Evolutionary conservation across 53 echinoderm and acorn worm genomes (phyloP).

Genomic region (Antedon mediterranea): DNA sequence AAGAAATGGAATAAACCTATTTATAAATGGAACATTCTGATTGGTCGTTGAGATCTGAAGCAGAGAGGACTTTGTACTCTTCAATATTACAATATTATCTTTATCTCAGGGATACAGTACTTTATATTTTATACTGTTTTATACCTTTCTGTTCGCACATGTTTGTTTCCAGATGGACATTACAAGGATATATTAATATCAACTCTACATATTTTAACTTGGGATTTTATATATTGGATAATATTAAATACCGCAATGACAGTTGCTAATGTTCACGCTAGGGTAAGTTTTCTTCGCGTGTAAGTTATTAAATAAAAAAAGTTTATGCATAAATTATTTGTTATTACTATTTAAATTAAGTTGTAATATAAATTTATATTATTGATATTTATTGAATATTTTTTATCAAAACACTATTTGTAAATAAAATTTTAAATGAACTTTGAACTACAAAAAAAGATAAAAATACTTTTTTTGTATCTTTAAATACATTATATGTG

Average conservation of each 20-base stretch:
- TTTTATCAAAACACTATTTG: too few species aligned
- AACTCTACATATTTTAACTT: neutral
- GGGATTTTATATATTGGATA: neutral
- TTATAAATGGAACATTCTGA: neutral
- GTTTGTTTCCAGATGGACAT: neutral
- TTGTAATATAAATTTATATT: too few species aligned
- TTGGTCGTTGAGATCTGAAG: neutral
- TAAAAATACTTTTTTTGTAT: too few species aligned
- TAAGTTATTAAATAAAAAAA: neutral
- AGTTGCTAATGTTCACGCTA: neutral
- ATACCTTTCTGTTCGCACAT: neutral
- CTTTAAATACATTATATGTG: too few species aligned
- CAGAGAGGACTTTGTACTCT: neutral
- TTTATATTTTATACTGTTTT: neutral
- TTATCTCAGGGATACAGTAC: neutral
- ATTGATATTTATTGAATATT: too few species aligned
- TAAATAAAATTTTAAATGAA: too few species aligned
- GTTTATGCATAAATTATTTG: neutral
- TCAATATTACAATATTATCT: neutral
- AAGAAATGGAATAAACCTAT: neutral
- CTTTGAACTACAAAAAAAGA: too few species aligned
- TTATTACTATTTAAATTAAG: neutral
- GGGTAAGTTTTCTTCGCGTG: too few species aligned
- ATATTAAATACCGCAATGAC: neutral
- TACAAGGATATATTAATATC: neutral